Conservation (phyloP, 2,113 vertebrate genomes). For the Columbina picui region DNA sequence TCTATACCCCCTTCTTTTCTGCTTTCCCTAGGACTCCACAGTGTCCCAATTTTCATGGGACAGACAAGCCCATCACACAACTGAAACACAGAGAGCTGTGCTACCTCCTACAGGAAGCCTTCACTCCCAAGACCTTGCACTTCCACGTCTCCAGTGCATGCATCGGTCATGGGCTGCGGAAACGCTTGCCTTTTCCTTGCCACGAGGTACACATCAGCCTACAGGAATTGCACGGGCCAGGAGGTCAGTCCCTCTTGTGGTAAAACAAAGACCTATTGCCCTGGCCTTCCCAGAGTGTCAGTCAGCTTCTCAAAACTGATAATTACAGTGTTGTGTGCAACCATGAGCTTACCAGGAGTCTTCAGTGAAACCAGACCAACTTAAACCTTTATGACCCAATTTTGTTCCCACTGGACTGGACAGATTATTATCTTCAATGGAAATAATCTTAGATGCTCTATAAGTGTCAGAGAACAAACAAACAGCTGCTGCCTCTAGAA, state of each 20-base stretch:
- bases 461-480: constrained; percentile 35
- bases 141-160: accelerated
- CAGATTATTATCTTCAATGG: constrained; percentile 17
- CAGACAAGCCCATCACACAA: not conserved
- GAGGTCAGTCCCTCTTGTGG: not conserved
- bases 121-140: not conserved
- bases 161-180: accelerated
- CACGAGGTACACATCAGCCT: not conserved
- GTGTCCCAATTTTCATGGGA: not conserved
- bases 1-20: not conserved
- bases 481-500: constrained; percentile 40
- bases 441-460: constrained; percentile 13
- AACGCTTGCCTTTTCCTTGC: not conserved
- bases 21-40: not conserved
- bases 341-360: not conserved
- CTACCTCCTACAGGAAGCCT: not conserved
- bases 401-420: not conserved
- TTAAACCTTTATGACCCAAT: not conserved
- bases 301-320: not conserved
- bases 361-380: not conserved
- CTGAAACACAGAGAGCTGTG: not conserved
- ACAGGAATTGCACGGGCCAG: not conserved
- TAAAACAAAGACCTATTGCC: not conserved
- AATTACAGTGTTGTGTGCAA: not conserved
- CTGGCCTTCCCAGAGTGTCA: not conserved